phyloP scores from a whole-genome alignment of 2,113 vertebrate genomes.

The Neolamprologus toae region DNA sequence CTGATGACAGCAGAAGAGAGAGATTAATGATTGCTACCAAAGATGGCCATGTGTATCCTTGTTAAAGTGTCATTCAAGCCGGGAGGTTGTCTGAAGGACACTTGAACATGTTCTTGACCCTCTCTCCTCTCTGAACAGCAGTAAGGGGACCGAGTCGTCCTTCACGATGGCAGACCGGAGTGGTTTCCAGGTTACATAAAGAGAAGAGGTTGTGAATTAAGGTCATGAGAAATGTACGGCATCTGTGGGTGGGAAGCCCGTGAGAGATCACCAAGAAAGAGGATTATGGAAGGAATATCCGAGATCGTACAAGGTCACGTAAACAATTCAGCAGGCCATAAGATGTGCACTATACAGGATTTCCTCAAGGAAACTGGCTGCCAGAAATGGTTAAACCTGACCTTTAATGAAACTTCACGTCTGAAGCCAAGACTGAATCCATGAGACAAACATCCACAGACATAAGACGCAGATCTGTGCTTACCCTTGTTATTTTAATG shows the following conservation, averaged over 20 bases:
- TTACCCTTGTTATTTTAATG: not conserved
- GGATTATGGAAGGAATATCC: not conserved
- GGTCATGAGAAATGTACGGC: not conserved
- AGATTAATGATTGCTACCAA: not conserved
- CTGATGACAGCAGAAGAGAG: not conserved
- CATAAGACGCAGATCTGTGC: fast-evolving
- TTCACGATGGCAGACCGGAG: not conserved
- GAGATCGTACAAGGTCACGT: not conserved
- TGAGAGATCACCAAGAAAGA: not conserved
- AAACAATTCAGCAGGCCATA: fast-evolving
- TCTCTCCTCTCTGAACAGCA: not conserved
- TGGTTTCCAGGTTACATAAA: not conserved
- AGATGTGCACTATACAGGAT: not conserved
- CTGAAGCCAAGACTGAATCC: fast-evolving
- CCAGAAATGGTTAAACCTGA: not conserved
- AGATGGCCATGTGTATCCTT: not conserved
- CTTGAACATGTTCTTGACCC: not conserved
- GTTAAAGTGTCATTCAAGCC: not conserved
- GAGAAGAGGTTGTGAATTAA: not conserved
- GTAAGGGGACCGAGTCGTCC: not conserved
- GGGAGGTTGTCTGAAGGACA: not conserved
- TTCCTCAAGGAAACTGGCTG: not conserved
- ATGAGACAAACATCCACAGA: not conserved
- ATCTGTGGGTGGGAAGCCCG: not conserved
- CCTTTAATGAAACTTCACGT: not conserved